These are phyloP conservation scores for Megalops cyprinoides DNA, from an alignment of 2,797 vertebrate genomes.

Conservation along the genomic window DNA sequence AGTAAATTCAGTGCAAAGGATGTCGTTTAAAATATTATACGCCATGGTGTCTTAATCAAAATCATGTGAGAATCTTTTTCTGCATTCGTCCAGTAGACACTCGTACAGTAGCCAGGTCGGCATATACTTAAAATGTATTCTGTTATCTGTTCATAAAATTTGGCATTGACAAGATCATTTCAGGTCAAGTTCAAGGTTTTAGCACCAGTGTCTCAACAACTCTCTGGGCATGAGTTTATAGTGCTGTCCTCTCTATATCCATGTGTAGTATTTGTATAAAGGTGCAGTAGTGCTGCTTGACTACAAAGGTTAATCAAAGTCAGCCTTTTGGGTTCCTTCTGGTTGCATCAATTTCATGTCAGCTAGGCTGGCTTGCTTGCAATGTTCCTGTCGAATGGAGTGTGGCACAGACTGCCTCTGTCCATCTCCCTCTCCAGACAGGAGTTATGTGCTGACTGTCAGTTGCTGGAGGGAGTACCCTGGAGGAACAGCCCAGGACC, in stretches of 20 bases:
- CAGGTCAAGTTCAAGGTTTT: not conserved
- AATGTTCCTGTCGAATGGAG: constrained; percentile 41
- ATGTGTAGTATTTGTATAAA: not conserved
- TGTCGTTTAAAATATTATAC: no score
- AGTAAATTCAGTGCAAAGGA: no score
- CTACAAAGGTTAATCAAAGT: not conserved
- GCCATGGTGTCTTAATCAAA: no score
- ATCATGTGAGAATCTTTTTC: no score
- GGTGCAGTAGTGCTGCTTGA: not conserved
- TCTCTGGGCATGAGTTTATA: not conserved
- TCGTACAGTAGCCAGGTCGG: not conserved
- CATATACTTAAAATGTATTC: not conserved
- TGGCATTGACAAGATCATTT: not conserved
- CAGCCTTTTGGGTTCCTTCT: not conserved
- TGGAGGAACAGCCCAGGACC: constrained; percentile 19
- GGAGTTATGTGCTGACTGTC: constrained; percentile 38
- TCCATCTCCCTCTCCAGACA: constrained; percentile 34
- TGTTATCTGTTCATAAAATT: not conserved
- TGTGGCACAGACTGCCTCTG: constrained; percentile 41
- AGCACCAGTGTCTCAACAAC: not conserved
- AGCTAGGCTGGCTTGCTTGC: constrained; percentile 35
- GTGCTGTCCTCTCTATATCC: not conserved
- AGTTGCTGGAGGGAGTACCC: constrained; percentile 41
- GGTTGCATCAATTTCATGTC: not conserved
- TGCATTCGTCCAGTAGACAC: no score